Evolutionary conservation across 2,113 vertebrate genomes (phyloP), one percentile per base, ranked within the genome.

Genomic region (Sialia sialis): DNA sequence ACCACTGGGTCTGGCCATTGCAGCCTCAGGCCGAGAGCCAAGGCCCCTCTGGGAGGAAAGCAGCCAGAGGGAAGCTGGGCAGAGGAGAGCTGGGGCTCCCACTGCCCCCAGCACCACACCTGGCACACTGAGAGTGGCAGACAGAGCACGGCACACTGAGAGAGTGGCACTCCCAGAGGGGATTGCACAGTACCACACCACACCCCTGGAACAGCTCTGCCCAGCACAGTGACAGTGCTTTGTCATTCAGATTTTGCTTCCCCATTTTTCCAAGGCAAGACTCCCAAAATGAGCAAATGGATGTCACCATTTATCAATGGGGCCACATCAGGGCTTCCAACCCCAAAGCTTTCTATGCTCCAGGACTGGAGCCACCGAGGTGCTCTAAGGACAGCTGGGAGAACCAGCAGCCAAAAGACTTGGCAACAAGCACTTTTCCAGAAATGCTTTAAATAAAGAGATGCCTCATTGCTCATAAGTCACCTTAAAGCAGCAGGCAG

Each of bases 401-500:
- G 32, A 30, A 48, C 6, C 70, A 32, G 7, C 16, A 0, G 14
- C 13, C 22, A 6, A 34, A 76, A 63, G 30, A 30, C 70, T 58
- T 62, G 3, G 39, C 25, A 30, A 39, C 21, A 52, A 11, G 9
- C 27, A 38, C 21, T 66, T 62, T 27, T 67, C 30, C 48, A 84
- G 30, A 32, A 80, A 9, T 8, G 5, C 63, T 89, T 79, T 58
- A 59, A 59, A 51, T 46, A 49, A 78, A 51, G 29, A 90, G 46
- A 59, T 75, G 58, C 39, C n/a, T 91, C 58, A 52, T 43, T 46
- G 36, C 63, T 82, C n/a, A 8, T 27, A 90, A 90, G 76, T 92
- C 52, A 92, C 79, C 83, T 92, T 68, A 77, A 70, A 93, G 68
- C 55, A 93, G 73, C 83, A 51, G 46, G 51, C 51, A 92, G 67